Evolutionary conservation across 2,888 invertebrate species (phyloP), one percentile per base, ranked within the genome.

Genomic region (Acronicta alni): DNA sequence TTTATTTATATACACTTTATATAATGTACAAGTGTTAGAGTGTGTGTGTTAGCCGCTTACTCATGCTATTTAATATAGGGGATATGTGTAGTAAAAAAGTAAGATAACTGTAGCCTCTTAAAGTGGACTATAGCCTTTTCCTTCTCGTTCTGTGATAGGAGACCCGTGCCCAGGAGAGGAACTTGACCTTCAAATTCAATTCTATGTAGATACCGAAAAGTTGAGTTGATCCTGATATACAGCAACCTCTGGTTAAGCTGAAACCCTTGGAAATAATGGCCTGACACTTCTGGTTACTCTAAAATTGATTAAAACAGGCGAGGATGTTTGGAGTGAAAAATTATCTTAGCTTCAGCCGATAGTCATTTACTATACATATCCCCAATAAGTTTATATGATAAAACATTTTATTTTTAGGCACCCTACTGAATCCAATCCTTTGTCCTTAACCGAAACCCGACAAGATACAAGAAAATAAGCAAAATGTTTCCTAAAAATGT

Each of bases 1-100:
- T 55, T 61, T 55, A 30, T 46, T 46, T 23, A 17, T 42, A 12
- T 49, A 16, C 37, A 12, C 30, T 30, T 30, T 47, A 42, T 18
- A 18, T 14, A 7, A n/a, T 55, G 46, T 53, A 46, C 35, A 23
- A 67, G 57, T 63, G 69, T 62, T 77, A 74, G 80, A 77, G 70
- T 59, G 53, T 53, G 83, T 55, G 57, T 55, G 57, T 58, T 66
- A 61, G 82, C 17, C 0, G 80, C 78, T 79, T 77, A 30, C 45
- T 67, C 68, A 58, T 68, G 65, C 56, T 65, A 57, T 43, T 67
- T 16, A 12, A 47, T 49, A 18, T n/a, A 9, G 49, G 43, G 64
- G 52, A 17, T 48, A 16, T 48, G 48, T 41, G 45, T 15, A 42
- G 38, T 56, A 41, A 49, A 67, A 60, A n/a, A n/a, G n/a, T n/a